Conservation (phyloP, 2,797 vertebrate genomes). For the Myripristis murdjan region DNA sequence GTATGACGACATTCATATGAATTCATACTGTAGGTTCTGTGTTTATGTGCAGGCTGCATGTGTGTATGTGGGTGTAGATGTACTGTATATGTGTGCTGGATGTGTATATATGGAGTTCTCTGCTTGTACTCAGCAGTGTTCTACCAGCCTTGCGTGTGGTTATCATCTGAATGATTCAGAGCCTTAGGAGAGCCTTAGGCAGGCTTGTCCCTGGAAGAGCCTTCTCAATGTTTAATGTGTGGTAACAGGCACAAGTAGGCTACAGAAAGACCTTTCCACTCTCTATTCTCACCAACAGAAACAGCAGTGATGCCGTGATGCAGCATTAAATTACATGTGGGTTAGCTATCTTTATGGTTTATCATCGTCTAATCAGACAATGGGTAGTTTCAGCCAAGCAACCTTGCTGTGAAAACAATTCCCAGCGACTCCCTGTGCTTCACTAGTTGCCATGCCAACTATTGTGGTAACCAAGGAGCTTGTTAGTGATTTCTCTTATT, state of each 20-base stretch:
- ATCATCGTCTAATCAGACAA: too few relatives aligned
- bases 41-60: conserved; percentile 1
- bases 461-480: too few relatives aligned
- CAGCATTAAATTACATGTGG: too few relatives aligned
- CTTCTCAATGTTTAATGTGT: conserved; percentile 77
- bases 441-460: too few relatives aligned
- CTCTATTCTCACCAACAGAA: neutral
- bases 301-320: neutral
- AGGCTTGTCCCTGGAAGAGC: conserved; percentile 42
- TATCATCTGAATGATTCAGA: conserved; percentile 79
- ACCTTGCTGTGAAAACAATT: too few relatives aligned
- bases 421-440: too few relatives aligned
- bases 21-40: conserved; percentile 5
- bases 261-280: conserved; percentile 28
- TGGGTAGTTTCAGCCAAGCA: too few relatives aligned
- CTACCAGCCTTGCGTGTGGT: conserved; percentile 52
- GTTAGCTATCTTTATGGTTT: neutral
- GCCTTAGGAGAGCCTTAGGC: conserved; percentile 45
- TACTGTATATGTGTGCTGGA: conserved; percentile 2
- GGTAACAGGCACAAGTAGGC: conserved; percentile 59
- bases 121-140: conserved; percentile 44
- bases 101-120: conserved; percentile 25
- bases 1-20: neutral
- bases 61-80: conserved; percentile 5
- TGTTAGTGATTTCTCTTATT: too few relatives aligned